Evolutionary conservation across 2,888 invertebrate genomes (phyloP).

Genomic region (Drosophila heteroneura): DNA sequence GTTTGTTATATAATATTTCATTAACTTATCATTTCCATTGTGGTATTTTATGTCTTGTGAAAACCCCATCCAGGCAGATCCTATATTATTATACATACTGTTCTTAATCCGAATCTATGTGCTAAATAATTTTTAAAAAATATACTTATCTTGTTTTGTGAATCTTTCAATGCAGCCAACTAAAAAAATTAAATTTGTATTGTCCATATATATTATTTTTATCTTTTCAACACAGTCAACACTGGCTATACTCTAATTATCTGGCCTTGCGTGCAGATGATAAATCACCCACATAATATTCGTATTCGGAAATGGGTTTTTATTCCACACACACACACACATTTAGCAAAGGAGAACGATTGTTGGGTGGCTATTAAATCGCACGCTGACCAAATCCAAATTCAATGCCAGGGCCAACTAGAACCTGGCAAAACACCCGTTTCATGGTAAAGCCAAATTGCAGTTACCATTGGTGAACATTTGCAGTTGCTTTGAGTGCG

Average conservation of each 20-base stretch:
- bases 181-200: not conserved
- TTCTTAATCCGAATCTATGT: not conserved
- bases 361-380: constrained; percentile 45
- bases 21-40: constrained; percentile 1
- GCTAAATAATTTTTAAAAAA: not conserved
- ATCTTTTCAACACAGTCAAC: constrained; percentile 15
- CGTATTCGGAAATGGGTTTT: constrained; percentile 28
- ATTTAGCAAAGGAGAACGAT: not conserved
- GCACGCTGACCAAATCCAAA: constrained; percentile 56
- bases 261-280: constrained; percentile 36
- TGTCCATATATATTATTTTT: constrained; percentile 5
- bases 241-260: constrained; percentile 24
- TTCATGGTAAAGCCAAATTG: constrained; percentile 16
- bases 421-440: constrained; percentile 7
- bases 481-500: constrained; percentile 48
- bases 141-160: not conserved
- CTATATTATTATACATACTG: not conserved
- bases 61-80: not conserved
- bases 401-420: constrained; percentile 67
- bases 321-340: constrained; percentile 2
- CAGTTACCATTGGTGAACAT: constrained; percentile 32
- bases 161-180: constrained; percentile 18
- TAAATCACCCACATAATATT: constrained; percentile 24
- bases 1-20: not conserved
- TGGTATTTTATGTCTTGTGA: not conserved